Conservation (phyloP, 2,113 vertebrate species). For the Calcarius ornatus region DNA sequence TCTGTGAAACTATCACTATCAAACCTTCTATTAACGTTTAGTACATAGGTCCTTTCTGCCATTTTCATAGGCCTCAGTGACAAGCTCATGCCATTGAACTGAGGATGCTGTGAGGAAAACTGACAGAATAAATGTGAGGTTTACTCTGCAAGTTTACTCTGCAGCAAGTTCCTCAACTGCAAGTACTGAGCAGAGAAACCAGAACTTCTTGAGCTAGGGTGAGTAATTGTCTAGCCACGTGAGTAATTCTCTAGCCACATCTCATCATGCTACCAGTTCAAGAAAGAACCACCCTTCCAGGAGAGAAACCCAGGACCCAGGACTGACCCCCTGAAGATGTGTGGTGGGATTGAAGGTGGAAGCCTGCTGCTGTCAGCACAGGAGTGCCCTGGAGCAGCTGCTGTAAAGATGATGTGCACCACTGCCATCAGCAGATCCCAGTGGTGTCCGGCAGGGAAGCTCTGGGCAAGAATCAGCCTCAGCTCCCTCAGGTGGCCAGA, state of each 20-base stretch:
- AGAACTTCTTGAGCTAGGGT: neutral
- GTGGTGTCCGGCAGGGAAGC: rapidly evolving
- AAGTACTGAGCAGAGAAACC: neutral
- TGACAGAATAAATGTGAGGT: neutral
- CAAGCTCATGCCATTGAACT: neutral
- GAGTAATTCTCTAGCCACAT: neutral
- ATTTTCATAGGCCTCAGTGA: neutral
- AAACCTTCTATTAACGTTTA: neutral
- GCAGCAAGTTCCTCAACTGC: neutral
- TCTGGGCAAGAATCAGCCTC: rapidly evolving
- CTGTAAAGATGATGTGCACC: neutral
- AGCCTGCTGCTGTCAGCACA: neutral
- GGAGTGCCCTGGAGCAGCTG: neutral
- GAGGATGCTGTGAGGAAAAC: neutral
- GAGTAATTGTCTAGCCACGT: neutral
- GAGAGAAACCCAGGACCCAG: neutral
- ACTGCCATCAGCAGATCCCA: neutral
- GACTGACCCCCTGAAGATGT: neutral
- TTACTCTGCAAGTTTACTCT: neutral
- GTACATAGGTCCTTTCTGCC: neutral
- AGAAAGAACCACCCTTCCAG: neutral
- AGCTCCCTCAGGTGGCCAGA: neutral
- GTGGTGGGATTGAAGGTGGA: neutral
- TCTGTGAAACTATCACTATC: neutral
- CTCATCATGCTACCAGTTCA: neutral